Conservation (phyloP, 2,113 vertebrate species). For the Microtus montanus region DNA sequence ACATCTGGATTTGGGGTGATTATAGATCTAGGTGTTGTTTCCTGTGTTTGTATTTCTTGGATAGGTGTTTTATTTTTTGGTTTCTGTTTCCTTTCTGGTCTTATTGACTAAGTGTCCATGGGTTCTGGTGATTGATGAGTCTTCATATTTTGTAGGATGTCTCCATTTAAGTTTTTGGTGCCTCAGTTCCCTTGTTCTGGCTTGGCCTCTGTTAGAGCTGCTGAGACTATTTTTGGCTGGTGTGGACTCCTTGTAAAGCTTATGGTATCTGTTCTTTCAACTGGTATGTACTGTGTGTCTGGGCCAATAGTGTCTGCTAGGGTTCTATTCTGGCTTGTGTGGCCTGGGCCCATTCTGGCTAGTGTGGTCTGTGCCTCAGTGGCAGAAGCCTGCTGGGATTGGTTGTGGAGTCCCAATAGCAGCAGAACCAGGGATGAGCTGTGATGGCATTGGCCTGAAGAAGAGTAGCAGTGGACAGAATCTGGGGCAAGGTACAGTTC, state of each 20-base stretch:
- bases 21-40: no score
- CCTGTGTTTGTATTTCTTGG: not conserved
- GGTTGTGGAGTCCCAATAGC: not conserved
- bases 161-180: not conserved
- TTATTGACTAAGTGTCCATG: not conserved
- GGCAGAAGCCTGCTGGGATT: not conserved
- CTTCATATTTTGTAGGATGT: not conserved
- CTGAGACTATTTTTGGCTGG: not conserved
- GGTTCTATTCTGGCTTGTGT: not conserved
- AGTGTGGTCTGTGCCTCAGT: not conserved
- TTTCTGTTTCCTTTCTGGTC: not conserved
- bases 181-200: not conserved
- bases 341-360: not conserved
- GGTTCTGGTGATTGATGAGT: not conserved
- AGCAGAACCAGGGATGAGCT: no score
- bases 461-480: not conserved
- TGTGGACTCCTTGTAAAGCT: not conserved
- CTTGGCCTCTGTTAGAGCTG: not conserved
- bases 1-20: no score
- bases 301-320: not conserved
- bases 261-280: not conserved
- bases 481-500: not conserved
- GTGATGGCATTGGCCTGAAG: not conserved
- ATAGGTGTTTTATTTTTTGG: not conserved
- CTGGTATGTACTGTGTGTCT: not conserved